These are phyloP conservation scores for Coptodon rendalli DNA, from an alignment of 2,113 vertebrate species.

Conservation along the genomic window DNA sequence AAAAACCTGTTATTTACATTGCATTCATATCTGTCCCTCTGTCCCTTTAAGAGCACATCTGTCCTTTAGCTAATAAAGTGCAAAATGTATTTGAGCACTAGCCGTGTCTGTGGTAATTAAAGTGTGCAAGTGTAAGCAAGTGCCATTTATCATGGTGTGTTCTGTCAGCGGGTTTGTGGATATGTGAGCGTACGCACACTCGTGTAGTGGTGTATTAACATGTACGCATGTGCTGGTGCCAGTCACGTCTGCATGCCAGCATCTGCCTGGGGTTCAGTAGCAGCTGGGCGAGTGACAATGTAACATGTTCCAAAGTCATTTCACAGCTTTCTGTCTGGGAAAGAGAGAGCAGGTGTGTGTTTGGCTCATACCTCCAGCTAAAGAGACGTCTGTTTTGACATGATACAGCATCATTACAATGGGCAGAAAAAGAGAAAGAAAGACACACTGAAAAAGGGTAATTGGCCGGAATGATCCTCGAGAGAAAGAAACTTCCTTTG, in stretches of 20 bases:
- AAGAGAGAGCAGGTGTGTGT: conserved; percentile 50
- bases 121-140: not conserved
- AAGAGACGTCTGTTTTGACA: conserved; percentile 1
- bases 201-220: not conserved
- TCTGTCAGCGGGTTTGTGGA: not conserved
- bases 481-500: not conserved
- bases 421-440: not conserved
- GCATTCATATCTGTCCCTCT: not conserved
- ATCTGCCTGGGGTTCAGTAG: conserved; percentile 23
- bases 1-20: rapidly evolving
- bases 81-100: not conserved
- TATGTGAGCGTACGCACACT: not conserved
- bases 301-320: conserved; percentile 25
- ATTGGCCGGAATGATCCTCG: not conserved
- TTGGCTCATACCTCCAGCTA: conserved; percentile 30
- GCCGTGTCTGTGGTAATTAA: not conserved
- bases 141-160: not conserved
- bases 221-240: conserved; percentile 11
- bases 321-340: conserved; percentile 28
- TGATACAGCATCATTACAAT: not conserved
- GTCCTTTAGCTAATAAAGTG: not conserved
- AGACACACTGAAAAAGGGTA: not conserved
- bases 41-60: not conserved
- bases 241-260: not conserved
- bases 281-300: conserved; percentile 40